Evolutionary conservation across 2,797 vertebrate species (phyloP).

Genomic region (Acrossocheilus fasciatus): DNA sequence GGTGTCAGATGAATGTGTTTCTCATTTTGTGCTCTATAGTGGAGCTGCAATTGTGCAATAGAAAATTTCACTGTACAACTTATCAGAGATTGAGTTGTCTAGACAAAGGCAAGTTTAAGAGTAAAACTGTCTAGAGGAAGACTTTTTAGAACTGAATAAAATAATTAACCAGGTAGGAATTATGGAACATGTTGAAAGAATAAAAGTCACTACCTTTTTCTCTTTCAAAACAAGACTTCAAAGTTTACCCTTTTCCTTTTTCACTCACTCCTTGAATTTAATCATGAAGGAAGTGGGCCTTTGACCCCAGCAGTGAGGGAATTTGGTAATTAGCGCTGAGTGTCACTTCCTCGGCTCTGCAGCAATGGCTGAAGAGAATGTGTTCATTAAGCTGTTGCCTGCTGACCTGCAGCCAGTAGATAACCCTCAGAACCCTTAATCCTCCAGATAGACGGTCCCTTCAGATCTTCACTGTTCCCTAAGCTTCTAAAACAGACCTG

Average conservation of each 20-base stretch:
- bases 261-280: conserved; percentile 57
- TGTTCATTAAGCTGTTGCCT: conserved; percentile 64
- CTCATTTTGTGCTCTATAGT: neutral
- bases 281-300: conserved; percentile 59
- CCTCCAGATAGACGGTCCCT: conserved; percentile 53
- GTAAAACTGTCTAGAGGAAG: neutral
- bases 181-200: neutral
- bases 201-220: neutral
- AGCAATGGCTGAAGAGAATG: conserved; percentile 56
- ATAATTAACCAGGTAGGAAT: neutral
- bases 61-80: neutral
- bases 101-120: neutral
- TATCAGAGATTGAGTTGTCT: neutral
- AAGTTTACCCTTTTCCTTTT: conserved; percentile 49
- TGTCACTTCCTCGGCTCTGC: conserved; percentile 54
- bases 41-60: conserved; percentile 7
- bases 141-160: neutral
- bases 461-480: conserved; percentile 51
- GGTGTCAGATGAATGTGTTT: conserved; percentile 13
- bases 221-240: conserved; percentile 43
- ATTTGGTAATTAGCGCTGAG: conserved; percentile 63
- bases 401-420: conserved; percentile 60
- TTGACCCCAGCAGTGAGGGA: conserved; percentile 58
- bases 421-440: conserved; percentile 63
- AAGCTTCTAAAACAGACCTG: conserved; percentile 45